phyloP scores from a whole-genome alignment of 2,797 vertebrate genomes.

The Lindbergichthys nudifrons region DNA sequence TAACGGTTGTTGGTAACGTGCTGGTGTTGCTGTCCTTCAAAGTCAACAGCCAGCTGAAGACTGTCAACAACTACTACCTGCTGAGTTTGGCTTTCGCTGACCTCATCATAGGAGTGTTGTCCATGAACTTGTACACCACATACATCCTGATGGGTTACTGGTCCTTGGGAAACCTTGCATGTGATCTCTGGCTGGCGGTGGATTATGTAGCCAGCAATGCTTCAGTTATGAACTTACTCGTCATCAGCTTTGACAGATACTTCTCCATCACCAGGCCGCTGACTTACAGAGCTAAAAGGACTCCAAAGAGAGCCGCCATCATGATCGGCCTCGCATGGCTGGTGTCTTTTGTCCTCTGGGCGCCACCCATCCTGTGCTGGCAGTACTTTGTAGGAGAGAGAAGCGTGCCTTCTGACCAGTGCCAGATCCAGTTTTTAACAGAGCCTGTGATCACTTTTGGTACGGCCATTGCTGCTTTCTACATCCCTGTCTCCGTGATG shows the following conservation, averaged over 20 bases:
- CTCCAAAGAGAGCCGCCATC: slow-evolving; percentile 93
- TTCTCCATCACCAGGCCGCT: slow-evolving; percentile 98
- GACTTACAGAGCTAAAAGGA: slow-evolving; percentile 96
- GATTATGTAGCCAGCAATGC: slow-evolving; percentile 99
- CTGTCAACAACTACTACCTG: slow-evolving; percentile 98
- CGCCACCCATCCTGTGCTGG: slow-evolving; percentile 97
- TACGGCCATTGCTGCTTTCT: slow-evolving; percentile 98
- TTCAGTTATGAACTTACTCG: slow-evolving; percentile 97
- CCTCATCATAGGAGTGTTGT: slow-evolving; percentile 96
- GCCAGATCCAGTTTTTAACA: slow-evolving; percentile 97
- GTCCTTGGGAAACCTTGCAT: slow-evolving; percentile 95
- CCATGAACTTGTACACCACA: slow-evolving; percentile 97
- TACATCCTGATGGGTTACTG: slow-evolving; percentile 97
- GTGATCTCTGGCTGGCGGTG: slow-evolving; percentile 96
- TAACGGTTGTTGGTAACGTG: slow-evolving; percentile 95
- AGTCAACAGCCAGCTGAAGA: slow-evolving; percentile 98
- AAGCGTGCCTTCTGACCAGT: slow-evolving; percentile 88
- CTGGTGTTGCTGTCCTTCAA: slow-evolving; percentile 97
- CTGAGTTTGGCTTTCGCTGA: slow-evolving; percentile 97
- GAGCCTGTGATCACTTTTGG: slow-evolving; percentile 97
- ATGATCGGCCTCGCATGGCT: slow-evolving; percentile 98
- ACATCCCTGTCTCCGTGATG: slow-evolving; percentile 97
- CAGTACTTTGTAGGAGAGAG: slow-evolving; percentile 95
- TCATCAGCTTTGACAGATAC: slow-evolving; percentile 98
- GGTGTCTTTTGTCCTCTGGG: slow-evolving; percentile 96